These are phyloP conservation scores for Synergus gifuensis DNA, from an alignment of 2,888 invertebrate genomes.

Conservation along the genomic window DNA sequence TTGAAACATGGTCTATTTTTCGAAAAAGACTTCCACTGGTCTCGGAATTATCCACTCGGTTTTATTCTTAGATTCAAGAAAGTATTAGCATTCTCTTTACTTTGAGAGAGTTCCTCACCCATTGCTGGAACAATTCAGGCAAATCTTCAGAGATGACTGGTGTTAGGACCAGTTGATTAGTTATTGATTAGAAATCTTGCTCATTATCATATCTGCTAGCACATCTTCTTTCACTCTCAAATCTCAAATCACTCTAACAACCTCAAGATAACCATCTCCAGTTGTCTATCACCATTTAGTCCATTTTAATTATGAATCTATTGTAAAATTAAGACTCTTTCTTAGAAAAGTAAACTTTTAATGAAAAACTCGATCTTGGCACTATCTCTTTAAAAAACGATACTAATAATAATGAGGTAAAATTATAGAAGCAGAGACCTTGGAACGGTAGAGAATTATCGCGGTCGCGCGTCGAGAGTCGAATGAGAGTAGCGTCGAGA, in stretches of 20 bases:
- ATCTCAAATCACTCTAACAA: no score
- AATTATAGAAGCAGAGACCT: background rate
- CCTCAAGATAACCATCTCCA: no score
- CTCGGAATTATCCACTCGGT: no score
- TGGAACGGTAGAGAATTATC: conserved; percentile 10
- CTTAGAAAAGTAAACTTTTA: no score
- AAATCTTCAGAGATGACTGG: background rate
- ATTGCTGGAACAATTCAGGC: background rate
- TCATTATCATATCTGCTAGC: no score
- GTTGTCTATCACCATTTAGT: no score
- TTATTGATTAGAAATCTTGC: background rate
- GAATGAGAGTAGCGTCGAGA: conserved; percentile 60
- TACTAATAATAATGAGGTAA: background rate
- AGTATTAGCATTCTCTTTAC: background rate
- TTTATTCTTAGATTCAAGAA: no score
- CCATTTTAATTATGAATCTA: no score
- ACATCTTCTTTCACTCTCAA: no score
- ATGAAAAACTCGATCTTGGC: no score
- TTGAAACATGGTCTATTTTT: background rate
- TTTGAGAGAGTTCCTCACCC: background rate
- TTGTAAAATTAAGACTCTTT: no score
- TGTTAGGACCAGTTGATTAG: background rate
- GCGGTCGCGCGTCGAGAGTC: conserved; percentile 63
- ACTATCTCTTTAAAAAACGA: background rate
- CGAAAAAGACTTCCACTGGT: background rate